A percentile compares a stretch with the other conserved stretches of the same genome.
These are phyloP conservation scores for Aurelia sp. DNA, from an alignment of 30 jellyfish, hydroid and myxozoan species.

Conservation along the genomic window DNA sequence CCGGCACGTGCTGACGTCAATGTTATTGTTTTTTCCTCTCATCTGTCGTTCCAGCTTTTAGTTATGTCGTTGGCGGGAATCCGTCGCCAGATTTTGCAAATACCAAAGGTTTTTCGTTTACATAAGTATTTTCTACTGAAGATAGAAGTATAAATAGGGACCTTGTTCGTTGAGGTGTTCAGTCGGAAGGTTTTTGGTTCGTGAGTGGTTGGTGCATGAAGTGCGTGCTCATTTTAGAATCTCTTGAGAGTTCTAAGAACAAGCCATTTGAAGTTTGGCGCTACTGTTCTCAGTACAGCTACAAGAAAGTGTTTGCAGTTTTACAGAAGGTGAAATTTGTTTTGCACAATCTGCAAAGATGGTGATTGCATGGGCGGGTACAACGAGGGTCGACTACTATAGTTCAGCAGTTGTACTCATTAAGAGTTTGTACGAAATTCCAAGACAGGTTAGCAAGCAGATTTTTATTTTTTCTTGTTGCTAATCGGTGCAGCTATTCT, in stretches of 20 bases:
- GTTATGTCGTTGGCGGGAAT: constrained; percentile 6
- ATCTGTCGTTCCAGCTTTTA: constrained; percentile 9
- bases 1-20: constrained; percentile 20
- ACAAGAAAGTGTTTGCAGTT: too few species aligned
- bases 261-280: too few species aligned
- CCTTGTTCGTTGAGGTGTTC: background rate
- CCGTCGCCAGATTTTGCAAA: constrained; percentile 6
- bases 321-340: too few species aligned
- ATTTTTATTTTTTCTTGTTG: background rate
- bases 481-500: too few species aligned
- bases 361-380: constrained; percentile 75
- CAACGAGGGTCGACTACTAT: constrained; percentile 55
- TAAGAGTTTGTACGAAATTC: constrained; percentile 58
- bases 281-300: too few species aligned
- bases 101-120: constrained; percentile 1
- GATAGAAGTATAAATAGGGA: background rate
- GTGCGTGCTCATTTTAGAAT: too few species aligned
- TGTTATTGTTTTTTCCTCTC: background rate
- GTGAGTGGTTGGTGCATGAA: too few species aligned
- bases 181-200: too few species aligned
- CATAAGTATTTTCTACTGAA: background rate
- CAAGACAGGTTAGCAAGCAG: constrained; percentile 55
- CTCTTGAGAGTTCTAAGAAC: too few species aligned
- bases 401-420: constrained; percentile 47
- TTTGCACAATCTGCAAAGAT: constrained; percentile 8